These are phyloP conservation scores for Danio aesculapii DNA, from an alignment of 2,797 vertebrate genomes.

Conservation along the genomic window DNA sequence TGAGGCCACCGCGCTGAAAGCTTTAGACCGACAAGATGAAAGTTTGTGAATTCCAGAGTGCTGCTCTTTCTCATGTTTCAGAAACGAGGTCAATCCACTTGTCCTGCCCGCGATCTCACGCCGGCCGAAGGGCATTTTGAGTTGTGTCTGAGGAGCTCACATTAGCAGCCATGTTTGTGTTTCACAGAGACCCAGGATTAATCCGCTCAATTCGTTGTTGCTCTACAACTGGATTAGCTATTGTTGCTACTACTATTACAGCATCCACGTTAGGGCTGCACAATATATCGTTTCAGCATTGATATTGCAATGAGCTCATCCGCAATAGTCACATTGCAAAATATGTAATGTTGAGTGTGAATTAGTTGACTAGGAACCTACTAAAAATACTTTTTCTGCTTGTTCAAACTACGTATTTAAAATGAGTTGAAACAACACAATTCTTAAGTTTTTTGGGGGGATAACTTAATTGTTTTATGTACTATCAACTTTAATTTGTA, in stretches of 20 bases:
- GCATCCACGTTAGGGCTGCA: constrained; percentile 42
- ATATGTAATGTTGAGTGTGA: no score
- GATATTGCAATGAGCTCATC: no score
- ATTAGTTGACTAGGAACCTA: no score
- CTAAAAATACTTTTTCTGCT: no score
- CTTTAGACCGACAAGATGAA: constrained; percentile 81
- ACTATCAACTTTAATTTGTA: no score
- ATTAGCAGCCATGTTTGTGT: constrained; percentile 66
- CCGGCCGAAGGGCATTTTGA: constrained; percentile 55
- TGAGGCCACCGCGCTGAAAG: constrained; percentile 76
- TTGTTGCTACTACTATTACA: constrained; percentile 20
- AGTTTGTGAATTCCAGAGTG: constrained; percentile 82
- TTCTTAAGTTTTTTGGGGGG: no score
- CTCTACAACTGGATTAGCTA: constrained; percentile 34
- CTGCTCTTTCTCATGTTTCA: constrained; percentile 79
- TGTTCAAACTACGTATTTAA: no score
- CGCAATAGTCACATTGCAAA: no score
- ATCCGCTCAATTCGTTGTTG: constrained; percentile 37
- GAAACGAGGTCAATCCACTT: constrained; percentile 84
- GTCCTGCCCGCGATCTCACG: constrained; percentile 73
- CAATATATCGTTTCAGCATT: no score
- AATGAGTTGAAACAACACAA: no score
- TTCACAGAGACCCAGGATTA: constrained; percentile 31
- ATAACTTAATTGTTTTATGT: no score
- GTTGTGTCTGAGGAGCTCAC: constrained; percentile 61